Percentiles rank a stretch among this genome's conserved stretches.
Conservation (phyloP, 1,140 invertebrate genomes). For the Drosophila nigrodunni region DNA sequence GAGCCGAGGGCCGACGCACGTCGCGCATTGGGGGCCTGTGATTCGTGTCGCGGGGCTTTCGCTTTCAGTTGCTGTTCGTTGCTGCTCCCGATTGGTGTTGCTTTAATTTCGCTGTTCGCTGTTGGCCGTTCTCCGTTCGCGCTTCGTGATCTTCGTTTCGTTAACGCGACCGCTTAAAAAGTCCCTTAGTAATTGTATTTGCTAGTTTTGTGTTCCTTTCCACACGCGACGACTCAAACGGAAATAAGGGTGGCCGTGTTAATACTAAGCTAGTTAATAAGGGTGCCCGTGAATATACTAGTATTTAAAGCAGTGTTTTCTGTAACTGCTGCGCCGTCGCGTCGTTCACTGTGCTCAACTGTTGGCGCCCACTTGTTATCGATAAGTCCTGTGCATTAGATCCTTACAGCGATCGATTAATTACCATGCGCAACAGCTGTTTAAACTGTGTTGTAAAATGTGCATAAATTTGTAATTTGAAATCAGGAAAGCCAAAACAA, state of each 20-base stretch:
- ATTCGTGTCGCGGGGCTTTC: conserved; percentile 68
- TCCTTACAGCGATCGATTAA: too few species aligned
- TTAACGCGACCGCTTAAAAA: too few species aligned
- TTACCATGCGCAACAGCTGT: neutral
- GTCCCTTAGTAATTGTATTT: too few species aligned
- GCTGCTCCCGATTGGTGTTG: conserved; percentile 77
- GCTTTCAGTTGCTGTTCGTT: conserved; percentile 82
- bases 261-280: too few species aligned
- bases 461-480: conserved; percentile 15
- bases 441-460: neutral
- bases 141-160: conserved; percentile 22
- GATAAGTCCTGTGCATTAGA: conserved; percentile 23
- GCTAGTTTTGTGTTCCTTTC: neutral
- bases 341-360: neutral
- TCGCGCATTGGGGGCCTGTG: conserved; percentile 54
- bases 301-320: too few species aligned
- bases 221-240: neutral
- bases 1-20: conserved; percentile 60
- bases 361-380: conserved; percentile 7
- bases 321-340: too few species aligned
- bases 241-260: neutral
- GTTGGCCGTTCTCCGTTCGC: conserved; percentile 31
- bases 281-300: too few species aligned
- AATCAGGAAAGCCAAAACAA: conserved; percentile 4
- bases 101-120: conserved; percentile 54